Evolutionary conservation across 2,113 vertebrate genomes (phyloP).

Genomic region (Erinaceus europaeus): DNA sequence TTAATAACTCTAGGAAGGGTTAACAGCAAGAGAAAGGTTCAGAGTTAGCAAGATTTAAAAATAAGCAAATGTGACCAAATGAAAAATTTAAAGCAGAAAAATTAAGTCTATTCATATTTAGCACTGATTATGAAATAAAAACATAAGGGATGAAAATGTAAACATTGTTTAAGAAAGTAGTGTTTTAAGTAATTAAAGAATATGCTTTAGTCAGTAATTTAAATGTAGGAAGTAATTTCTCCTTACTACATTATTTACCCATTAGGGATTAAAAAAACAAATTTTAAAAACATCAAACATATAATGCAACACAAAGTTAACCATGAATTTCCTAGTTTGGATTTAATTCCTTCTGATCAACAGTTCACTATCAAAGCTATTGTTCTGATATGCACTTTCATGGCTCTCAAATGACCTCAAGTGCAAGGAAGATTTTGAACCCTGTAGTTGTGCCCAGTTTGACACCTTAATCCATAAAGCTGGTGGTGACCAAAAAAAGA

Average conservation of each 20-base stretch:
- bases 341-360: background rate
- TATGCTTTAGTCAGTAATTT: background rate
- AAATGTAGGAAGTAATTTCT: background rate
- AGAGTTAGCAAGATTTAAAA: background rate
- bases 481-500: background rate
- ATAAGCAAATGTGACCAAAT: background rate
- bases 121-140: background rate
- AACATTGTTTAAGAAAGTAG: background rate
- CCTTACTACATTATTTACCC: background rate
- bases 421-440: background rate
- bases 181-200: background rate
- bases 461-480: background rate
- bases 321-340: background rate
- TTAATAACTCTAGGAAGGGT: too few relatives aligned
- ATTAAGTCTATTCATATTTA: background rate
- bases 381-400: background rate
- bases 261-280: background rate
- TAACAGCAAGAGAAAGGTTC: too few relatives aligned
- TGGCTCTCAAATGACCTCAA: background rate
- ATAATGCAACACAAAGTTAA: background rate
- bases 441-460: background rate
- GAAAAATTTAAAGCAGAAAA: background rate
- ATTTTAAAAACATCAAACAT: background rate
- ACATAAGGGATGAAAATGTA: background rate
- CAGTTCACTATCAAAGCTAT: background rate